Conservation (phyloP, 2,888 invertebrate genomes). For the Drosophila basisetae region DNA sequence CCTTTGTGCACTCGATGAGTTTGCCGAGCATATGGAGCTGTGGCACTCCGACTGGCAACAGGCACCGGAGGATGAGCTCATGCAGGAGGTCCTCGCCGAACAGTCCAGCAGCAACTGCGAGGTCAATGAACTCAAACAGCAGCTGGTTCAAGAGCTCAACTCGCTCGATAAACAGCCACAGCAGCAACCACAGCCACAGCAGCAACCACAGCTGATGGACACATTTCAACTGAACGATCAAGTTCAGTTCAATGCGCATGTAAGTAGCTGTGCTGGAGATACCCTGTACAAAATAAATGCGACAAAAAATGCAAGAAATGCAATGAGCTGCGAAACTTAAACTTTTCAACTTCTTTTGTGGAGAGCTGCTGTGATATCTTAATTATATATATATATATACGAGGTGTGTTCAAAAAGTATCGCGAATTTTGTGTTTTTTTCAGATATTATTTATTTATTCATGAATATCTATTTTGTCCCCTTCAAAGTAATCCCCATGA, state of each 20-base stretch:
- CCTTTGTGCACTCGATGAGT: constrained; percentile 76
- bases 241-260: constrained; percentile 19
- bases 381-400: not conserved
- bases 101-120: constrained; percentile 51
- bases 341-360: not conserved
- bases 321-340: not conserved
- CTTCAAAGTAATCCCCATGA: no score
- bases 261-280: constrained; percentile 18
- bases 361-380: not conserved
- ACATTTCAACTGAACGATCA: constrained; percentile 12
- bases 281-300: not conserved
- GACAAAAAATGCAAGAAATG: not conserved
- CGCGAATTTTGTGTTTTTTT: no score
- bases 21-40: constrained; percentile 79
- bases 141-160: constrained; percentile 64
- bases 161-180: constrained; percentile 32
- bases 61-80: constrained; percentile 66
- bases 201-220: constrained; percentile 1
- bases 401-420: no score
- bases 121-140: constrained; percentile 69
- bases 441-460: no score
- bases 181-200: not conserved
- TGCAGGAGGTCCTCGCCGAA: constrained; percentile 72
- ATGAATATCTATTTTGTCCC: no score
- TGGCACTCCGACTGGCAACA: constrained; percentile 78